Evolutionary conservation across 2,888 invertebrate species (phyloP).

Genomic region (Drosophila stalkeri): DNA sequence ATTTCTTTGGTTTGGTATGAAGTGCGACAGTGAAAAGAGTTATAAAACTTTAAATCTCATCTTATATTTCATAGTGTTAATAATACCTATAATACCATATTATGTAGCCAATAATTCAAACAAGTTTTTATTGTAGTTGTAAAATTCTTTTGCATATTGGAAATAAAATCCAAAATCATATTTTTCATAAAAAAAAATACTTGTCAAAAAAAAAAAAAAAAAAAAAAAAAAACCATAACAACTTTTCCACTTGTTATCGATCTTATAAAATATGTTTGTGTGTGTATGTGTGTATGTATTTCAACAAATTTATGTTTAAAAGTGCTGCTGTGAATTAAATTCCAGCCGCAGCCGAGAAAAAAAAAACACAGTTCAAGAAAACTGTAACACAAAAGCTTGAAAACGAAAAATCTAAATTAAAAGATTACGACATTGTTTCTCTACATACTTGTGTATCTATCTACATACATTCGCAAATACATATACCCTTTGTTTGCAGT

Average conservation of each 20-base stretch:
- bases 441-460: slow-evolving; percentile 29
- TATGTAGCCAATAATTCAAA: not conserved
- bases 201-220: too few relatives aligned
- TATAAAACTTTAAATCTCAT: slow-evolving; percentile 51
- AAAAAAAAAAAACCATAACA: slow-evolving; percentile 17
- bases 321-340: slow-evolving; percentile 40
- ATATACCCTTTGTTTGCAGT: slow-evolving; percentile 51
- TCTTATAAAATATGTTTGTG: not conserved
- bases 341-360: slow-evolving; percentile 39
- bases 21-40: slow-evolving; percentile 32
- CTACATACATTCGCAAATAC: slow-evolving; percentile 18
- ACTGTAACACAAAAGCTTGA: slow-evolving; percentile 66
- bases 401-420: slow-evolving; percentile 67
- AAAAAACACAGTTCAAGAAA: slow-evolving; percentile 41
- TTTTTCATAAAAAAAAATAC: slow-evolving; percentile 10
- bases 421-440: slow-evolving; percentile 73
- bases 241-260: not conserved
- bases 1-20: slow-evolving; percentile 40
- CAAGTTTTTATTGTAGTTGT: slow-evolving; percentile 11
- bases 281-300: slow-evolving; percentile 30
- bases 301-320: slow-evolving; percentile 27
- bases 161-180: slow-evolving; percentile 25
- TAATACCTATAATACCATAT: not conserved
- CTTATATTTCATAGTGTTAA: slow-evolving; percentile 9
- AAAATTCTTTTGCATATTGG: slow-evolving; percentile 12